Evolutionary conservation across 2,888 invertebrate genomes (phyloP), one percentile per base, ranked within the genome.

Genomic region (Xylocampa areola): DNA sequence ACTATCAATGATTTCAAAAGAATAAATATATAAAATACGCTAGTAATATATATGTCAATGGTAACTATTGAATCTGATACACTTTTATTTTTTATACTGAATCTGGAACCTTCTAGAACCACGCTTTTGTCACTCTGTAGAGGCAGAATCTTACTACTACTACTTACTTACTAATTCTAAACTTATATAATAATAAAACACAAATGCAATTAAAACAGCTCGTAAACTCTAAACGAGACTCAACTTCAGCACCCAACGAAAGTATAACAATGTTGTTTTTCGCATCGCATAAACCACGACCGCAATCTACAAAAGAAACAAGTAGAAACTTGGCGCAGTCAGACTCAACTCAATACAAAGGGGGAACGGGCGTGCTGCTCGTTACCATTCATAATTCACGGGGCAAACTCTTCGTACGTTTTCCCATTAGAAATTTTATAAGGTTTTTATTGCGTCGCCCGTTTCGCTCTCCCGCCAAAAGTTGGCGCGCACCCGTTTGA

Each of bases 331-430:
- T 86, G 81, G 82, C 68, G 79, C 79, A 78, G 76, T 76, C 77
- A 73, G 80, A 76, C 79, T 79, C 81, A 50, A 76, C 79, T 79
- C 81, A 50, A 78, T 81, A 84, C 65, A 76, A 73, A 61, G 57
- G 74, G 78, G 73, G 66, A 66, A 41, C 58, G 74, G 68, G 59
- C 59, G 72, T 70, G 64, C 54, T 81, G 84, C 91, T 93, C 91
- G 93, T 94, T 94, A 92, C 91, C 90, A 93, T 94, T 92, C 93
- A 94, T 93, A 92, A 94, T 93, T 93, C 92, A 93, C 82, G 76
- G 74, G 74, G 86, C 88, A 91, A 92, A 91, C 92, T 91, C 91
- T 81, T 82, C 82, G 90, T 92, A 93, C 93, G 92, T 94, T 93
- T 93, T 93, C 91, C 92, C 85, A 93, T 94, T 92, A 91, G 82